phyloP scores from a whole-genome alignment of 2,888 invertebrate genomes.

The Gryllus longicercus region DNA sequence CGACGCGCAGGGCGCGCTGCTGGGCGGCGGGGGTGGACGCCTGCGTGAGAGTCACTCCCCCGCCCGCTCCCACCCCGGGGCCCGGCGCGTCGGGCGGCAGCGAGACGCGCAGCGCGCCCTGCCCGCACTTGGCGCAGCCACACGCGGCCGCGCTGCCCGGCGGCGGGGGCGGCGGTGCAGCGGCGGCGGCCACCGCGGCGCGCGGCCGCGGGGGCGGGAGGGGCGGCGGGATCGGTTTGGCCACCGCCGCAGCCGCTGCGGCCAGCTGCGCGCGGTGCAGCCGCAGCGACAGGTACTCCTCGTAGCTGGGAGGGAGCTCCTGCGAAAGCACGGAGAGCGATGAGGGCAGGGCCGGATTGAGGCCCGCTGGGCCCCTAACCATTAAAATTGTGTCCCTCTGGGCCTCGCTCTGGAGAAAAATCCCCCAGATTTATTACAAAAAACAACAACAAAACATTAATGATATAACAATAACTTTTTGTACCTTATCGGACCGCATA shows the following conservation, averaged over 20 bases:
- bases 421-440: too few species aligned
- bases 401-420: too few species aligned
- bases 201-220: slow-evolving; percentile 22
- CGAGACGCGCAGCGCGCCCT: slow-evolving; percentile 23
- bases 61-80: neutral
- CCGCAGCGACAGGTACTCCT: slow-evolving; percentile 43
- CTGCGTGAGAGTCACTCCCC: neutral
- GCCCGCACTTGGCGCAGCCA: slow-evolving; percentile 31
- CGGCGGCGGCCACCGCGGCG: slow-evolving; percentile 27
- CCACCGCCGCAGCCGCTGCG: neutral
- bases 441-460: too few species aligned
- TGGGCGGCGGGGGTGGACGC: too few species aligned
- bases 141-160: slow-evolving; percentile 27
- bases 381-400: too few species aligned
- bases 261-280: slow-evolving; percentile 19
- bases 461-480: too few species aligned
- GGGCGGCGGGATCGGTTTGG: slow-evolving; percentile 3
- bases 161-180: neutral
- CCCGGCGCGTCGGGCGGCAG: slow-evolving; percentile 23
- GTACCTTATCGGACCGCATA: too few species aligned
- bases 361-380: too few species aligned
- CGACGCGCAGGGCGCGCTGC: slow-evolving; percentile 25
- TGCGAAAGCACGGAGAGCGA: slow-evolving; percentile 39
- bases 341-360: too few species aligned
- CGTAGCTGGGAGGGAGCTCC: slow-evolving; percentile 47